Percentiles rank a stretch among this genome's conserved stretches.
phyloP scores from a whole-genome alignment of 2,888 invertebrate genomes.

The Laspeyria flexula region DNA sequence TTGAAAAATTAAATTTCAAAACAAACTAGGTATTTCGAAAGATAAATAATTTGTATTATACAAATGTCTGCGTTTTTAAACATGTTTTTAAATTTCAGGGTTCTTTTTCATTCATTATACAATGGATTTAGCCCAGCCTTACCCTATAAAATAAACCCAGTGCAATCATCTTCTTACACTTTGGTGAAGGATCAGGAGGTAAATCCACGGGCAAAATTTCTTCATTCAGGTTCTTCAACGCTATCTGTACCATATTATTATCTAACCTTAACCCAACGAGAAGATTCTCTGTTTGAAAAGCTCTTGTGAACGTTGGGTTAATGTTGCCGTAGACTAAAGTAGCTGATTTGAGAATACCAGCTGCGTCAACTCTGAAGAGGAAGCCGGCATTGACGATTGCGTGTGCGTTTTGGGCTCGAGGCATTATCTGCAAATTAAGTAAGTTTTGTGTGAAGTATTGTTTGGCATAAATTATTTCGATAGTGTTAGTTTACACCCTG shows the following conservation, averaged over 20 bases:
- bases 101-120: too few species aligned
- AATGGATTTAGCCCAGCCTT: too few species aligned
- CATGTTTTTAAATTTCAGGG: too few species aligned
- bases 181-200: conserved; percentile 89
- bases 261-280: conserved; percentile 75
- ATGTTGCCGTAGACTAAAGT: conserved; percentile 90
- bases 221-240: conserved; percentile 79
- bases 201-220: conserved; percentile 88
- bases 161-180: conserved; percentile 90
- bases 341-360: conserved; percentile 73
- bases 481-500: too few species aligned
- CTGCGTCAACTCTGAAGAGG: conserved; percentile 83
- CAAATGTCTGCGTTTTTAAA: too few species aligned
- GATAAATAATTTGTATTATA: too few species aligned
- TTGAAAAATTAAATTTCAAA: too few species aligned
- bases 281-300: conserved; percentile 83
- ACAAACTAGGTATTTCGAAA: too few species aligned
- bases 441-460: neutral
- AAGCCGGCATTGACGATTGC: conserved; percentile 93
- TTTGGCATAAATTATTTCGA: too few species aligned
- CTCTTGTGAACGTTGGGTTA: conserved; percentile 83
- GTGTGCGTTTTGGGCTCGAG: conserved; percentile 91
- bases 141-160: conserved; percentile 94
- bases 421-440: conserved; percentile 87
- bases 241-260: conserved; percentile 73